A percentile compares a stretch with the other conserved stretches of the same genome.
Evolutionary conservation across 2,113 vertebrate genomes (phyloP).

Genomic region (Empidonax traillii): DNA sequence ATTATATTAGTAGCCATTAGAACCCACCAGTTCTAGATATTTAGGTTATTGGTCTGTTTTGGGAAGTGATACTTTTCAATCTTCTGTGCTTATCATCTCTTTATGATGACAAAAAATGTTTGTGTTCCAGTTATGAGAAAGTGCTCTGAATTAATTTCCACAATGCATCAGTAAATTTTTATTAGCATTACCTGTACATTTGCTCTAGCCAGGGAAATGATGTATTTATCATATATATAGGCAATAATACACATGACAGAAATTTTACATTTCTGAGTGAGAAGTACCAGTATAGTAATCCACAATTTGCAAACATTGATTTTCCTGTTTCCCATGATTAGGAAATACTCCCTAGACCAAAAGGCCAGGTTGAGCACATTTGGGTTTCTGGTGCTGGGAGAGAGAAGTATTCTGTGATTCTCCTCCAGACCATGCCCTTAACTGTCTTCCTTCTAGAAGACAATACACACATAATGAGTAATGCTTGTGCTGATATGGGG

Average conservation of each 20-base stretch:
- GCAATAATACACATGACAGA: background rate
- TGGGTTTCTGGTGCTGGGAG: background rate
- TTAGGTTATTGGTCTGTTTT: background rate
- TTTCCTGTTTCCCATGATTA: background rate
- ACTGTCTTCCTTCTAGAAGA: background rate
- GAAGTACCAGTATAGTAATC: background rate
- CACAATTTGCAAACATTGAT: background rate
- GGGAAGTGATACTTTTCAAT: background rate
- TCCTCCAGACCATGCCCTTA: background rate
- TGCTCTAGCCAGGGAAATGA: background rate
- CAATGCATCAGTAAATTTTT: background rate
- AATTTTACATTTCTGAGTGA: background rate
- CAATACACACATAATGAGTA: background rate
- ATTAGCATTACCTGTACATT: background rate
- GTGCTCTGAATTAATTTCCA: background rate
- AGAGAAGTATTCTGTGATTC: background rate
- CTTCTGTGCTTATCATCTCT: background rate
- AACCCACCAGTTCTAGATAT: background rate
- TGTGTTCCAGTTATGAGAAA: background rate
- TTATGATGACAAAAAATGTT: background rate
- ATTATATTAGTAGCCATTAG: background rate
- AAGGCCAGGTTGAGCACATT: background rate
- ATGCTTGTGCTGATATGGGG: background rate
- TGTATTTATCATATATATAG: background rate
- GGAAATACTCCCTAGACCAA: background rate